Evolutionary conservation across 2,888 invertebrate genomes (phyloP).

Genomic region (Ptilodon capucinus): DNA sequence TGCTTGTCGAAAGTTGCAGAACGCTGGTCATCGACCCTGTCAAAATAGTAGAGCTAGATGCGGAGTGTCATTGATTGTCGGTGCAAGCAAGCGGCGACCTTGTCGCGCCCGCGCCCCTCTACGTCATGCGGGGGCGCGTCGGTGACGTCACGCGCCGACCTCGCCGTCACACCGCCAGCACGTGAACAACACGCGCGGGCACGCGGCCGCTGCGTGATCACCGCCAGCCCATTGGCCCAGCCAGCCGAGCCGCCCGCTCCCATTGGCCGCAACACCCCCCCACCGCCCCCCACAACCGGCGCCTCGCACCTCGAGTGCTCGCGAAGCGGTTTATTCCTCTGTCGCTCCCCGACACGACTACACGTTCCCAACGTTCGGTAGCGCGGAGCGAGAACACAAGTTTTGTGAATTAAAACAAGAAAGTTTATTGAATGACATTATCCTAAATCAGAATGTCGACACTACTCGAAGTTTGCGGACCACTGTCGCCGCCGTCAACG

Average conservation of each 20-base stretch:
- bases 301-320: slow-evolving; percentile 72
- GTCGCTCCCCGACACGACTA: slow-evolving; percentile 67
- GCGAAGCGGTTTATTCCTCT: slow-evolving; percentile 78
- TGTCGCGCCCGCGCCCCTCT: slow-evolving; percentile 62
- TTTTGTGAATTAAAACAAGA: slow-evolving; percentile 76
- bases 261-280: slow-evolving; percentile 84
- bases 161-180: slow-evolving; percentile 88
- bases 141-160: slow-evolving; percentile 83
- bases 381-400: slow-evolving; percentile 59
- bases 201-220: slow-evolving; percentile 90
- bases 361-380: slow-evolving; percentile 65
- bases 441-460: slow-evolving; percentile 66
- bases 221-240: slow-evolving; percentile 81
- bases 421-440: slow-evolving; percentile 72
- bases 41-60: slow-evolving; percentile 55
- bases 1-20: slow-evolving; percentile 22
- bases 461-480: slow-evolving; percentile 75
- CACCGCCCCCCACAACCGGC: slow-evolving; percentile 85
- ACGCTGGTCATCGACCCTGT: slow-evolving; percentile 56
- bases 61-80: slow-evolving; percentile 42
- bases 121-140: slow-evolving; percentile 82
- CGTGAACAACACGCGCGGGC: slow-evolving; percentile 92
- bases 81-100: slow-evolving; percentile 56
- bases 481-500: slow-evolving; percentile 88
- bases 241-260: slow-evolving; percentile 87